Evolutionary conservation across 2,888 invertebrate species (phyloP).

Genomic region (Adelognathus sp.): DNA sequence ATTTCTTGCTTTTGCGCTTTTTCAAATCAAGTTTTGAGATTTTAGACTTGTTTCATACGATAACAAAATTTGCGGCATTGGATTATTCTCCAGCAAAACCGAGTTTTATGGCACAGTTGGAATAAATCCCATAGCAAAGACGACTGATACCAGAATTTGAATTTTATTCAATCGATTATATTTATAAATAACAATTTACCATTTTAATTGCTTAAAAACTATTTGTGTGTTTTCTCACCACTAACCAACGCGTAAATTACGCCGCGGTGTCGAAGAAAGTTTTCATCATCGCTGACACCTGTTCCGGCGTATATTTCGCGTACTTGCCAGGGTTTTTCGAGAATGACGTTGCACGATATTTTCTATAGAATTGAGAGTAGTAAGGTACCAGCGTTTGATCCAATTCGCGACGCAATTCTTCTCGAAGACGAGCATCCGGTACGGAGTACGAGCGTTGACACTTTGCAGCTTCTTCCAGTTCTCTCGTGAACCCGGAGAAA

Average conservation of each 20-base stretch:
- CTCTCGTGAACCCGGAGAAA: slow-evolving; percentile 92
- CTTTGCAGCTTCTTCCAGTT: slow-evolving; percentile 94
- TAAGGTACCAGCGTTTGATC: slow-evolving; percentile 93
- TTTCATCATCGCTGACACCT: slow-evolving; percentile 92
- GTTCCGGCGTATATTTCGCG: slow-evolving; percentile 93
- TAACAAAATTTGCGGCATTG: too few species aligned
- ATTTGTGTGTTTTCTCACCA: too few species aligned
- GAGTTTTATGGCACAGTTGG: too few species aligned
- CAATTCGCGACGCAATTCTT: slow-evolving; percentile 94
- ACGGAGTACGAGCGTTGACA: slow-evolving; percentile 95
- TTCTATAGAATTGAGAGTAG: slow-evolving; percentile 91
- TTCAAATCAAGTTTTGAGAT: too few species aligned
- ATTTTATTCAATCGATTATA: background rate
- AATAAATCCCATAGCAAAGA: too few species aligned
- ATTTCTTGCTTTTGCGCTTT: too few species aligned
- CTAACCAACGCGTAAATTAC: slow-evolving; percentile 76
- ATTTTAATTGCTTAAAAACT: background rate
- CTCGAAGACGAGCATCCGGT: slow-evolving; percentile 94
- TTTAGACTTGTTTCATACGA: too few species aligned
- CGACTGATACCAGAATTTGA: background rate
- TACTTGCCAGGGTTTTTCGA: slow-evolving; percentile 97
- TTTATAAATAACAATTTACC: background rate
- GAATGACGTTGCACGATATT: slow-evolving; percentile 89
- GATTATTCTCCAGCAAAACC: too few species aligned
- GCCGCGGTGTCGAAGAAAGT: slow-evolving; percentile 96